phyloP scores from a whole-genome alignment of 2,888 invertebrate species.

The Diaphora mendica region DNA sequence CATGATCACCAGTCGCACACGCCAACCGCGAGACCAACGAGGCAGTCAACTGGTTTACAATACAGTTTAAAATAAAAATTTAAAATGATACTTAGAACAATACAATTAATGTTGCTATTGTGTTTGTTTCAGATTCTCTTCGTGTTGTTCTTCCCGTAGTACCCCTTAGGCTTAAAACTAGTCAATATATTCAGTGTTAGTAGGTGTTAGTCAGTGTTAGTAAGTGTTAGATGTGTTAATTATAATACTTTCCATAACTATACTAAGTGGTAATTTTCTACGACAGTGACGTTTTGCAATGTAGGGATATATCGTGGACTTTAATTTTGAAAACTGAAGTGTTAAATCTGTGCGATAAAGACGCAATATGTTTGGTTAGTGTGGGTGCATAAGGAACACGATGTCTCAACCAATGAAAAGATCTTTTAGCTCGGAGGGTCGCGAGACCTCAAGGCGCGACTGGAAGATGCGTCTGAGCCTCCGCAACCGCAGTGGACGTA shows the following conservation, averaged over 20 bases:
- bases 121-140: conserved; percentile 49
- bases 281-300: conserved; percentile 22
- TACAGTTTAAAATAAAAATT: too few species aligned
- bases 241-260: conserved; percentile 29
- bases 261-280: conserved; percentile 16
- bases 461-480: conserved; percentile 92
- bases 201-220: conserved; percentile 20
- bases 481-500: conserved; percentile 89
- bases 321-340: conserved; percentile 21
- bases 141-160: conserved; percentile 25
- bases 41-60: too few species aligned
- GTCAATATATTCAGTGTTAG: conserved; percentile 11
- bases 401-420: conserved; percentile 87
- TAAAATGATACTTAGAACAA: too few species aligned
- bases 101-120: not conserved
- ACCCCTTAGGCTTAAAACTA: conserved; percentile 21
- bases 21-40: too few species aligned
- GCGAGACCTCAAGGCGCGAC: conserved; percentile 86
- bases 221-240: conserved; percentile 36
- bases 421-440: conserved; percentile 88
- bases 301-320: conserved; percentile 23
- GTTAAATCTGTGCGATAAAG: conserved; percentile 58
- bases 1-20: too few species aligned
- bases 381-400: conserved; percentile 38
- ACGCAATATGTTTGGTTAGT: conserved; percentile 55